A percentile compares a stretch with the other conserved stretches of the same genome.
These are phyloP conservation scores for Sebastes trivittatus DNA, from an alignment of 2,797 vertebrate genomes.

Conservation along the genomic window DNA sequence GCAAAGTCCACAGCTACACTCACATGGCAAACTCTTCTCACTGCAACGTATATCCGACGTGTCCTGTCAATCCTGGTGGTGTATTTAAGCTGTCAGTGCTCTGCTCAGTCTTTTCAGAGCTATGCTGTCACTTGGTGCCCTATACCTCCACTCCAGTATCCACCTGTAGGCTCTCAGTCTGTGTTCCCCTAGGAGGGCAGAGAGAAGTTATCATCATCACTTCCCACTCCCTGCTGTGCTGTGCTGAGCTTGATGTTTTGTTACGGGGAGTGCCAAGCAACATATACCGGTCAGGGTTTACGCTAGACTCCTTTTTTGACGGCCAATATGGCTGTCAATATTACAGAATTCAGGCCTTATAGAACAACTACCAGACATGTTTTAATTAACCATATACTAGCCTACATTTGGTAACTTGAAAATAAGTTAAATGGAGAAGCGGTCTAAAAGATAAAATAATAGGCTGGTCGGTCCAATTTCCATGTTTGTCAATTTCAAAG, in stretches of 20 bases:
- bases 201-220: not conserved
- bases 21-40: not conserved
- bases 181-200: not conserved
- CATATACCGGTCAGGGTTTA: no score
- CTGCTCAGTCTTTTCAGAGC: not conserved
- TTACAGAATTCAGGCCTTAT: no score
- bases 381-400: accelerated
- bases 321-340: no score
- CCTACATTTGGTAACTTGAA: no score
- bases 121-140: not conserved
- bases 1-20: not conserved
- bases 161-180: not conserved
- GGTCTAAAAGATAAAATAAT: no score
- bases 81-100: not conserved
- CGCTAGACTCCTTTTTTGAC: no score
- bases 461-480: accelerated
- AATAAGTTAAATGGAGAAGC: no score
- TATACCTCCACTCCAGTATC: not conserved
- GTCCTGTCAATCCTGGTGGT: not conserved
- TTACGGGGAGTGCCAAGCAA: not conserved
- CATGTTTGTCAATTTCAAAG: no score
- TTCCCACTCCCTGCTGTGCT: not conserved
- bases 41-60: not conserved
- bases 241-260: not conserved
- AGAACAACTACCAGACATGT: no score